Evolutionary conservation across 1,140 invertebrate genomes (phyloP), one percentile per base, ranked within the genome.

Genomic region (Drosophila nebulosa): DNA sequence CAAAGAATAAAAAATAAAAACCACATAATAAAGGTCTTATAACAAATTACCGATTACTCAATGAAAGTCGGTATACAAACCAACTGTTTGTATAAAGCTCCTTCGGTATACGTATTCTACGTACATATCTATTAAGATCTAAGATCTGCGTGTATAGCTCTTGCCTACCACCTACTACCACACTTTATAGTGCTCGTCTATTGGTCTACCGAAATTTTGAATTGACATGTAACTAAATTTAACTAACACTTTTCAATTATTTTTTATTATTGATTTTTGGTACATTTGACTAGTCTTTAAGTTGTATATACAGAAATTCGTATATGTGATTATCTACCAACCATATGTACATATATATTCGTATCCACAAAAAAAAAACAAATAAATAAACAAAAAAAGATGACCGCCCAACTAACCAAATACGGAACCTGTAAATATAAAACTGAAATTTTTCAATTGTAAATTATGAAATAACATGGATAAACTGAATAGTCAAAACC

Each of bases 241-340:
- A 63, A 86, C 83, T 86, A 86, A 86, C 83, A 63, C 6, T 60
- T 88, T 76, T 69, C 79, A 81, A 78, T 64, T 73, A 63, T 78
- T 39, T 67, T 71, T 70, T 70, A 64, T 74, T 86, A 75, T 86
- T 88, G 83, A 65, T 74, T 86, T 77, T 86, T 88, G 83, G 83
- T 86, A 83, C 69, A 72, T 78, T 88, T 86, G 83, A 72, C 56
- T 77, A 86, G 83, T 70, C 63, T 69, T 69, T 86, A 86, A 88
- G 83, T 83, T 86, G 83, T 86, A 86, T 83, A 86, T 88, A 88
- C 84, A 86, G 61, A 81, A 78, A 66, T 68, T 80, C 81, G 80
- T 85, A 80, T 67, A 71, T 75, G 73, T 75, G 73, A 67, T 68
- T 72, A 75, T 55, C 16, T 32, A 16, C 26, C 60, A 68, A 65